Evolutionary conservation across 2,888 invertebrate species (phyloP), one percentile per base, ranked within the genome.

Genomic region (Quadriops clusia): DNA sequence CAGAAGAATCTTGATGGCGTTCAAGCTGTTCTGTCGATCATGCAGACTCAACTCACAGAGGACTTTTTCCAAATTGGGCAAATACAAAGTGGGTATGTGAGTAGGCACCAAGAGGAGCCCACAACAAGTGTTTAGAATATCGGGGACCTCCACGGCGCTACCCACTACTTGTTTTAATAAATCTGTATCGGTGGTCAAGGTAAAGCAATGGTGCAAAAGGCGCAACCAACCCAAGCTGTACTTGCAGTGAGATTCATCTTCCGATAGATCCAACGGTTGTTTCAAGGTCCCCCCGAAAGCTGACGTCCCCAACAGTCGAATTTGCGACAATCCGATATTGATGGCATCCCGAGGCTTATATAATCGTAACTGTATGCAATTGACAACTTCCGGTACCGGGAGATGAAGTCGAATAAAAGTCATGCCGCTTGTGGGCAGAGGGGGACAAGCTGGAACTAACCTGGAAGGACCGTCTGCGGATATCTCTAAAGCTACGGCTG

Each of bases 271-370:
- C 7, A 45, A 34, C 27, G 43, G 48, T 34, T 53, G 52, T 28
- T 47, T 49, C 14, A 39, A 45, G 48, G 55, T 54, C n/a, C 70
- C 70, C n/a, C 73, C 72, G 56, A 90, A 90, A 2, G 87, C 85
- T 3, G 87, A 83, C 35, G 79, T 81, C 0, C 89, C 93, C 23
- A 91, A 63, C 28, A 94, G 62, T 3, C 82, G 69, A 40, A 94
- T 77, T 63, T 91, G 90, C 36, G 89, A 76, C 22, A 94, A 64
- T 4, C 91, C 90, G 54, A 93, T 81, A 50, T 83, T 89, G 44
- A 78, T 77, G n/a, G 85, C 84, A 50, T 91, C 91, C 17, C 84
- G 67, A 0, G 93, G 91, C 54, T 85, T 83, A 58, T 84, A 86
- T 12, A 80, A 60, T 16, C 78, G 64, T 5, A 62, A 50, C 30